Evolutionary conservation across 1,140 invertebrate genomes (phyloP).

Genomic region (Lasioglossum baleicum): DNA sequence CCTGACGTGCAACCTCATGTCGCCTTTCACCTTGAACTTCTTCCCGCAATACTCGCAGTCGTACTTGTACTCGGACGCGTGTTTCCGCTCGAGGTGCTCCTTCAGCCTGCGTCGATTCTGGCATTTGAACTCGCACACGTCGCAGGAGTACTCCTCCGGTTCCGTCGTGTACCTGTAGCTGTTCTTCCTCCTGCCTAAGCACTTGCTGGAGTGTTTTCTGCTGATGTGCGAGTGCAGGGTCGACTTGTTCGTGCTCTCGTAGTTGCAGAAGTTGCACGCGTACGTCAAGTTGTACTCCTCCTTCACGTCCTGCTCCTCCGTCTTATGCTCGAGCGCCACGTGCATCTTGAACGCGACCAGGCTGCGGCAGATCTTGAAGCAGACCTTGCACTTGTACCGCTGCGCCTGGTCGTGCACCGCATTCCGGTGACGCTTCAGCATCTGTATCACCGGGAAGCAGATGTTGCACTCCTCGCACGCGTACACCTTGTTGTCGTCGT

Average conservation of each 20-base stretch:
- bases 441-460: conserved; percentile 79
- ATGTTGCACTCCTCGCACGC: conserved; percentile 78
- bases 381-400: conserved; percentile 63
- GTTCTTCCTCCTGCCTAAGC: background rate
- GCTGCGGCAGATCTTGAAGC: conserved; percentile 60
- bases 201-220: conserved; percentile 48
- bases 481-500: conserved; percentile 48
- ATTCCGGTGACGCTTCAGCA: conserved; percentile 72
- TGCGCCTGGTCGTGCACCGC: conserved; percentile 56
- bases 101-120: conserved; percentile 77
- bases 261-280: conserved; percentile 63
- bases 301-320: conserved; percentile 19
- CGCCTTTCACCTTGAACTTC: conserved; percentile 80
- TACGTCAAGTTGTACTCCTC: conserved; percentile 30
- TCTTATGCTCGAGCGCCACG: conserved; percentile 48
- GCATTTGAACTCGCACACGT: conserved; percentile 76
- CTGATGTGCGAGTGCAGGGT: conserved; percentile 71
- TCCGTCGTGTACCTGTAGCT: background rate
- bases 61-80: conserved; percentile 66
- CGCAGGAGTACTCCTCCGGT: conserved; percentile 40
- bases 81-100: conserved; percentile 80
- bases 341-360: conserved; percentile 62
- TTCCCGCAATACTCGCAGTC: conserved; percentile 76
- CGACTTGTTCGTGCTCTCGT: conserved; percentile 64
- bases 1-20: conserved; percentile 75